Base-by-base conservation (phyloP, 2,888 invertebrate genomes). In the Ellobium chinense region DNA sequence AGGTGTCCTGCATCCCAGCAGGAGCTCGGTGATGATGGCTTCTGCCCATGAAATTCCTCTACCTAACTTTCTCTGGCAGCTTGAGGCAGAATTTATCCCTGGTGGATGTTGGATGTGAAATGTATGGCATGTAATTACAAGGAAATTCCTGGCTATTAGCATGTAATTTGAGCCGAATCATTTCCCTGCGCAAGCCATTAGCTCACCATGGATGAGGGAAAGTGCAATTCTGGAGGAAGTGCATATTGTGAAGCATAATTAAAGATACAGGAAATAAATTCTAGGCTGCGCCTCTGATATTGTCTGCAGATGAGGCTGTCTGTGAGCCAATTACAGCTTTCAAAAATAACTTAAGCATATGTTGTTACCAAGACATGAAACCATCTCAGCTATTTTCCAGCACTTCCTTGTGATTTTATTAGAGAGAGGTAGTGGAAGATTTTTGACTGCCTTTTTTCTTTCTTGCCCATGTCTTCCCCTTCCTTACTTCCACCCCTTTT, bases 261-360 rank as follows among this genome's bases (percentile, higher is more conserved):
- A 62, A 46, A 54, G 36, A 66, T 76, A 65, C 29, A 34, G 76
- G 76, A 75, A 75, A 63, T 63, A 62, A 46, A 75, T 63, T 62
- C 36, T 73, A 34, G 60, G 18, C 36, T 24, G 37, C 9, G 27
- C 60, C 60, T 60, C 1, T 56, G 31, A 9, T 46, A 62, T 29
- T 46, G 46, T 75, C 34, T 31, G 12, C 60, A 24, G 31, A 21
- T 24, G n/a, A n/a, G n/a, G n/a, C n/a, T n/a, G n/a, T n/a, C n/a
- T n/a, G n/a, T n/a, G n/a, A n/a, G n/a, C n/a, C n/a, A 56, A 56
- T 66, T 66, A 54, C 66, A 31, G 56, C 56, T 21, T 56, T 60
- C 39, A 24, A 1, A 37, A 78, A 78, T 39, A 69, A 14, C 46
- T 60, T 36, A 27, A 18, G 14, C 21, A 1, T 37, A 37, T 66